Evolutionary conservation across 2,888 invertebrate species (phyloP).

Genomic region (Agrilus cyanescens): DNA sequence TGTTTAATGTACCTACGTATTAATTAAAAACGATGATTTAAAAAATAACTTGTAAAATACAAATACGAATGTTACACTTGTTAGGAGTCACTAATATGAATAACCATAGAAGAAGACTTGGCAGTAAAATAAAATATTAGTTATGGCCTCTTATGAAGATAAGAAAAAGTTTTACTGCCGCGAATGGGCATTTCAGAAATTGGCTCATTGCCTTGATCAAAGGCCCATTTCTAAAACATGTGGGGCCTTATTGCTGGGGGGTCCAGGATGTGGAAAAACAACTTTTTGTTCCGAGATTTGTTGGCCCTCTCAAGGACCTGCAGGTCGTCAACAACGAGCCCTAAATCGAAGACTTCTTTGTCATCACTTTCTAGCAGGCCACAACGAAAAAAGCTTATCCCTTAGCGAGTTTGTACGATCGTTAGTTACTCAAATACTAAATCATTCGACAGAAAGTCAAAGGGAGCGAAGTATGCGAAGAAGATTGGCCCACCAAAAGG

Average conservation of each 20-base stretch:
- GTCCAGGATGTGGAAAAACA: constrained; percentile 91
- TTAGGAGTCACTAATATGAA: no score
- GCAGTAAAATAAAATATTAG: no score
- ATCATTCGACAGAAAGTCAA: constrained; percentile 47
- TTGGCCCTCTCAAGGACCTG: constrained; percentile 54
- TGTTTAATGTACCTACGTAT: not conserved
- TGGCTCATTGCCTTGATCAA: constrained; percentile 84
- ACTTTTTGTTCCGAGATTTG: constrained; percentile 74
- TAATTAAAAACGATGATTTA: not conserved
- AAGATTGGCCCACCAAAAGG: constrained; percentile 22
- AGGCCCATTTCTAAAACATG: constrained; percentile 73
- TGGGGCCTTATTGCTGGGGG: constrained; percentile 76
- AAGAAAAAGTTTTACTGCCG: constrained; percentile 76
- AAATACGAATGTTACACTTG: no score
- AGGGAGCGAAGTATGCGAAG: constrained; percentile 34
- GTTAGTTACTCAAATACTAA: constrained; percentile 72
- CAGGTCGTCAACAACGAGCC: constrained; percentile 57
- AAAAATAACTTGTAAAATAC: not conserved
- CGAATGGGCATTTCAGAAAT: constrained; percentile 93
- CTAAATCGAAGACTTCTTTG: constrained; percentile 72
- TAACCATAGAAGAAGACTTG: no score
- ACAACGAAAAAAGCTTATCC: constrained; percentile 74
- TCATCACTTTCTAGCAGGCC: constrained; percentile 78
- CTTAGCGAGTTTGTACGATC: constrained; percentile 77
- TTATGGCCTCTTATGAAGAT: constrained; percentile 38